phyloP scores from a whole-genome alignment of 1,140 invertebrate genomes.

The Oscheius sp. region DNA sequence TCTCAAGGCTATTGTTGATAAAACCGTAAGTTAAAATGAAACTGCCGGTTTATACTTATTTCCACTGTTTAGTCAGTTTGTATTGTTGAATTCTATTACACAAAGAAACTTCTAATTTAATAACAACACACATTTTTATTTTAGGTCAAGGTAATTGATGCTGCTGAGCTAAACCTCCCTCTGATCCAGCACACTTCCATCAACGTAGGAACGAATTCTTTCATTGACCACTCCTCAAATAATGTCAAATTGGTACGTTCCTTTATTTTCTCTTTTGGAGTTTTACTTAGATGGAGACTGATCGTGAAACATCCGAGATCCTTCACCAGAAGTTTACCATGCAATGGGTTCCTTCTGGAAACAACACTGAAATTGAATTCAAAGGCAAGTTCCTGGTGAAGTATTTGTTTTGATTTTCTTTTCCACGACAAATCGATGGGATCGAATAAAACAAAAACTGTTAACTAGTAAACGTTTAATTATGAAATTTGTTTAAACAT shows the following conservation, averaged over 20 bases:
- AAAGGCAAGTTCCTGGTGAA: constrained; percentile 1
- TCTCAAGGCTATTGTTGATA: neutral
- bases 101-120: too few species aligned
- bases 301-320: neutral
- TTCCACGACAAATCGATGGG: neutral
- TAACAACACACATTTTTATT: neutral
- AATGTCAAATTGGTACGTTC: neutral
- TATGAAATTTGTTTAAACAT: neutral
- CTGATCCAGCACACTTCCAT: neutral
- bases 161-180: neutral
- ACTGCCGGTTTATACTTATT: too few species aligned
- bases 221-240: neutral
- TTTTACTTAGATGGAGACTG: constrained; percentile 3
- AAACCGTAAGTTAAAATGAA: neutral
- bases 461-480: neutral
- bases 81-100: neutral
- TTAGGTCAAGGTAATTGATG: too few species aligned
- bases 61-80: too few species aligned
- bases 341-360: constrained; percentile 14
- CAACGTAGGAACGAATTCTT: neutral
- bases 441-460: neutral
- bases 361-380: constrained; percentile 15
- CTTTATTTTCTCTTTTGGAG: constrained; percentile 3
- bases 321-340: constrained; percentile 12
- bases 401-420: neutral